Conservation (phyloP, 2,888 invertebrate genomes). For the Penaeus monodon region DNA sequence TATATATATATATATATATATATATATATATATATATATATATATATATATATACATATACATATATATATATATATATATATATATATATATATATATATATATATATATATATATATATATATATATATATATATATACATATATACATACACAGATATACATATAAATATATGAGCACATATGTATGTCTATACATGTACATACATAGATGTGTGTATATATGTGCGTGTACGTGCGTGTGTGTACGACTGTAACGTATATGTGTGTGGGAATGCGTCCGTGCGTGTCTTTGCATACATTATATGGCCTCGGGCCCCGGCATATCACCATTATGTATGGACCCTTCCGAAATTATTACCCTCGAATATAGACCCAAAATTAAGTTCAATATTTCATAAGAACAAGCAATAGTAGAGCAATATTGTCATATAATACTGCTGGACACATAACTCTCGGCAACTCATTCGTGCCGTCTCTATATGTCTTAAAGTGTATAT, state of each 20-base stretch:
- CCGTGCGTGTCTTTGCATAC: too few species aligned
- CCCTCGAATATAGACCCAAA: too few species aligned
- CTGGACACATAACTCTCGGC: too few species aligned
- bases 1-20: neutral
- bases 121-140: conserved; percentile 5
- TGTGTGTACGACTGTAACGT: neutral
- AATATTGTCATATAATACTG: too few species aligned
- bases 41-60: neutral
- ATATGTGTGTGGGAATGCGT: neutral
- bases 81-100: conserved; percentile 11
- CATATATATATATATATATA: neutral
- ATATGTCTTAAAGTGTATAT: too few species aligned
- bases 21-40: neutral
- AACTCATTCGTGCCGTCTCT: too few species aligned
- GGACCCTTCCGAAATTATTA: too few species aligned
- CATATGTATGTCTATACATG: conserved; percentile 2
- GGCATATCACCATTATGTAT: too few species aligned
- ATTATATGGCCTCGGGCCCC: too few species aligned
- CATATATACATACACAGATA: neutral
- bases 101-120: conserved; percentile 6
- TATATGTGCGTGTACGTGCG: neutral
- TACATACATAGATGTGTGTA: neutral
- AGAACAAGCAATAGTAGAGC: too few species aligned
- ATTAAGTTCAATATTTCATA: too few species aligned
- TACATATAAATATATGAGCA: neutral